These are phyloP conservation scores for Anguilla pacifica DNA, from an alignment of 2,797 vertebrate species.

Conservation along the genomic window DNA sequence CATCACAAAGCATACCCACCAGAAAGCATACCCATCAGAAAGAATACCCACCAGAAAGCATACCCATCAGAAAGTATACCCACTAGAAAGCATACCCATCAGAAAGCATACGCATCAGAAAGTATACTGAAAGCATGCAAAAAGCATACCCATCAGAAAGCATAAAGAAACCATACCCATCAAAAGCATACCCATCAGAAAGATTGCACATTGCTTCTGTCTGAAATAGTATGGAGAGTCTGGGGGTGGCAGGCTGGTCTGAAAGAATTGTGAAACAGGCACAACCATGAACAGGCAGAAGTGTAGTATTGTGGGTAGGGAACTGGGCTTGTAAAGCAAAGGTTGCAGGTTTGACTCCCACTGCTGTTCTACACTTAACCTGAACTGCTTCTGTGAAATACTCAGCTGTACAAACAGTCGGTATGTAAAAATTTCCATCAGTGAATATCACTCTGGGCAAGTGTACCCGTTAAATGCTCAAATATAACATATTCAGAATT, in stretches of 20 bases:
- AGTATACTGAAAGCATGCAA: too few species aligned
- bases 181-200: background rate
- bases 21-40: background rate
- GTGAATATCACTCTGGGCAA: too few species aligned
- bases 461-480: too few species aligned
- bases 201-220: background rate
- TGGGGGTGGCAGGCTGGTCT: background rate
- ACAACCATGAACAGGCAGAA: background rate
- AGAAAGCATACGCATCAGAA: background rate
- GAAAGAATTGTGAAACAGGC: too few species aligned
- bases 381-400: too few species aligned
- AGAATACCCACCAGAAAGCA: too few species aligned
- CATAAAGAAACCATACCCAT: background rate
- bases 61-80: background rate
- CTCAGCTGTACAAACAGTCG: too few species aligned
- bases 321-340: too few species aligned
- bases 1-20: background rate
- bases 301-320: background rate
- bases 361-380: too few species aligned
- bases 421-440: too few species aligned
- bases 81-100: background rate
- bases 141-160: background rate
- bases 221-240: background rate
- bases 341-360: too few species aligned
- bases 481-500: too few species aligned